Base-by-base conservation (phyloP, 2,113 vertebrate species). In the Panthera tigris region DNA sequence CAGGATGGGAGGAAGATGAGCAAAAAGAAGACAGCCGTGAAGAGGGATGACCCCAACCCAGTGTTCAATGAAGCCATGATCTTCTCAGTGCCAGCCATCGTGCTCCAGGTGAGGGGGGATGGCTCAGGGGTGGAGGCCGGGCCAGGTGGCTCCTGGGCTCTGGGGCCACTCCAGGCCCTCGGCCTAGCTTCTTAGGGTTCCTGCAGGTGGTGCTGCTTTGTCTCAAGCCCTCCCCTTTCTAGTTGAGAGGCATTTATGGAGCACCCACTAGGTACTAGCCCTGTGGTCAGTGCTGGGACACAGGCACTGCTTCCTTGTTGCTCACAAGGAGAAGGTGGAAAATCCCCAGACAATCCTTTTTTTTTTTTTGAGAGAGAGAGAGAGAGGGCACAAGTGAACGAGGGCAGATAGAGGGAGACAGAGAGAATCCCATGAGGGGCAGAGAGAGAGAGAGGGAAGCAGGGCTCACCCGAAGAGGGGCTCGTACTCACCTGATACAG, bases 21-120 rank as follows among this genome's bases (percentile, higher is more conserved):
- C 98, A 99, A 99, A 98, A 99, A 99, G 99, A 99, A 99, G 98
- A 99, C 99, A 0, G 99, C 99, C 0, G 99, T 99, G 93, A 99
- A 99, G 97, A 98, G 99, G 93, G 99, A 99, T 0, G 99, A 99
- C 96, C 99, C 99, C 21, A 99, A 99, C 98, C 99, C 99, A 0
- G 99, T 99, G 97, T 99, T 99, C 98, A 99, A 99, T 0, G 99
- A 99, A 98, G 99, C 99, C 98, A 99, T 99, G 99, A 99, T 99
- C 98, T 99, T 99, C 99, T 99, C 99, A 0, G 99, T 99, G 92
- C 99, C 99, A 0, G 99, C 99, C 91, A 98, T 99, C 0, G 99
- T 99, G 94, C 99, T 99, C 91, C 99, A 99, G 99, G 99, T 99
- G 94, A 92, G 97, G 52, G 55, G 48, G 29, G 5, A 1, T 1